phyloP scores from a whole-genome alignment of 1,140 invertebrate species.

The Callitettix versicolor region DNA sequence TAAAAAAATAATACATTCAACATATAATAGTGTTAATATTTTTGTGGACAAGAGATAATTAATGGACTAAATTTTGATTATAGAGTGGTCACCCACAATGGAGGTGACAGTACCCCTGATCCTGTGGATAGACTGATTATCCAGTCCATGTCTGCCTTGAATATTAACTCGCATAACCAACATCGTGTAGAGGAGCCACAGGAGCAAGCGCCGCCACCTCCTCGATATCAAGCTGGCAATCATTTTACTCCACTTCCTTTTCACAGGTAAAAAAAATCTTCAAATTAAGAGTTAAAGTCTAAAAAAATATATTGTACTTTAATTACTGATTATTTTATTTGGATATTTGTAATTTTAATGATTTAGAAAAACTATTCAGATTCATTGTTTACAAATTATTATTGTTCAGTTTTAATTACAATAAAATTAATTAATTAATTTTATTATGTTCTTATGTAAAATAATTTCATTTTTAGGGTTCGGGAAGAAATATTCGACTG shows the following conservation, averaged over 20 bases:
- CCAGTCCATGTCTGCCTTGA: conserved; percentile 24
- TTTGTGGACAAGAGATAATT: no score
- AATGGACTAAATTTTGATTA: not conserved
- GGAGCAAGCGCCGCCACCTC: conserved; percentile 14
- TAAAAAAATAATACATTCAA: no score
- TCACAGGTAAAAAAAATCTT: conserved; percentile 40
- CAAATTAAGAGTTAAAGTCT: no score
- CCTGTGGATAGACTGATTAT: conserved; percentile 17
- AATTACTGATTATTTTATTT: no score
- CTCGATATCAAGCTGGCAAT: conserved; percentile 32
- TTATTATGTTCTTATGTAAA: no score
- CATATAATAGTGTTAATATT: no score
- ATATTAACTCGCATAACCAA: conserved; percentile 11
- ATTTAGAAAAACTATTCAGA: no score
- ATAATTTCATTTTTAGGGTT: conserved; percentile 45
- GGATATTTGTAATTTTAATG: no score
- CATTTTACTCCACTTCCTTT: conserved; percentile 56
- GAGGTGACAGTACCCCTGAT: conserved; percentile 9
- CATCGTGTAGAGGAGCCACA: not conserved
- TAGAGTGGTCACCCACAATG: not conserved
- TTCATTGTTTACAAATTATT: no score
- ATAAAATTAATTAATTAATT: no score
- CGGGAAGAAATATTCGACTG: conserved; percentile 77
- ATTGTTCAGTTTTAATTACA: no score
- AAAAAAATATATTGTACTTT: no score